These are phyloP conservation scores for Ptyas mucosa DNA, from an alignment of 2,113 vertebrate species.

Conservation along the genomic window DNA sequence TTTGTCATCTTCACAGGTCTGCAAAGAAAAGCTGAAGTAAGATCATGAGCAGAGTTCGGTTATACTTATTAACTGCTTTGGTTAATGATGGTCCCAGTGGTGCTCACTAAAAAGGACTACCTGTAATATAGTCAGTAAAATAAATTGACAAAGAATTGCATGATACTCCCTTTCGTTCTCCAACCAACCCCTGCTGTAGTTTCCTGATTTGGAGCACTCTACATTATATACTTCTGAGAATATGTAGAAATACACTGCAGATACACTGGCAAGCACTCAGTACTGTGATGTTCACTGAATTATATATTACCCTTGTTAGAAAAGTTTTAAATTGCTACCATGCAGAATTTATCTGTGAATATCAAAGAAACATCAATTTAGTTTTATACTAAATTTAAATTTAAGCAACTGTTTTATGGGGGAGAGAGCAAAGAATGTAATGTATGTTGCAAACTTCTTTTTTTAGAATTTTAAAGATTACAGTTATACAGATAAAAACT, in stretches of 20 bases:
- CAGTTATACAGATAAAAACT: too few species aligned
- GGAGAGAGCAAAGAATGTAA: too few species aligned
- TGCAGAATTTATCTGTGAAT: too few species aligned
- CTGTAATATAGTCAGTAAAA: neutral
- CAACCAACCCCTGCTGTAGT: too few species aligned
- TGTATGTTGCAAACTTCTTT: too few species aligned
- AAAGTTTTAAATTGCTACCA: neutral
- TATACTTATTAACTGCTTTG: neutral
- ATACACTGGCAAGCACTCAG: neutral
- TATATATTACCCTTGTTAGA: neutral
- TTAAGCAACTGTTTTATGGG: too few species aligned
- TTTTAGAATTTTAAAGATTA: too few species aligned
- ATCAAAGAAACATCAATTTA: too few species aligned
- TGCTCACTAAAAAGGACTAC: neutral
- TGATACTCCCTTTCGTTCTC: neutral
- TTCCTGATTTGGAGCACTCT: neutral
- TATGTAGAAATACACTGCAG: neutral
- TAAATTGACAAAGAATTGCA: neutral
- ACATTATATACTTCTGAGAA: neutral
- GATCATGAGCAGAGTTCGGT: neutral
- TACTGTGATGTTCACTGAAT: neutral
- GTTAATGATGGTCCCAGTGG: neutral
- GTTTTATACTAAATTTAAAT: too few species aligned
- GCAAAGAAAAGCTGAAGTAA: neutral
- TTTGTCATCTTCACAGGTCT: neutral